A percentile compares a stretch with the other conserved stretches of the same genome.
These are phyloP conservation scores for Rhinatrema bivittatum DNA, from an alignment of 2,797 vertebrate species.

Conservation along the genomic window DNA sequence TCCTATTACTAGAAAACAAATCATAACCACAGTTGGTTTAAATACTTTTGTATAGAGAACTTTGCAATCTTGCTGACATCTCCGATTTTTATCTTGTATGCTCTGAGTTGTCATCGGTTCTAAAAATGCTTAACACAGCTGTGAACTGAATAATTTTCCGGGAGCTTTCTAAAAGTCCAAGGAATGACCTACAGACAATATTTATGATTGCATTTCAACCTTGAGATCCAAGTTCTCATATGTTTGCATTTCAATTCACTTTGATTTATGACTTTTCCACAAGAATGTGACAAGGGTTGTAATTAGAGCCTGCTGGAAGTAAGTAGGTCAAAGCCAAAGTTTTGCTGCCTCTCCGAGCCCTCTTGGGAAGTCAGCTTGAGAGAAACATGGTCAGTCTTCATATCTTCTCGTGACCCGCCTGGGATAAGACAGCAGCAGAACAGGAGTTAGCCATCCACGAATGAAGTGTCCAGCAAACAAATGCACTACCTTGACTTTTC, in stretches of 20 bases:
- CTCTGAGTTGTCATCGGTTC: too few relatives aligned
- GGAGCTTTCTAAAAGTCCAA: neutral
- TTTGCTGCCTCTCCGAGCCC: constrained; percentile 4
- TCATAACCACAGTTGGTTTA: too few relatives aligned
- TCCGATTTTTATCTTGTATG: too few relatives aligned
- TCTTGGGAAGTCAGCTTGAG: neutral
- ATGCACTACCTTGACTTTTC: constrained; percentile 12
- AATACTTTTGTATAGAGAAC: too few relatives aligned
- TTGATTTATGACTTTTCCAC: neutral
- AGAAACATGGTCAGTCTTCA: constrained; percentile 7
- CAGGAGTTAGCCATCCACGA: constrained; percentile 17
- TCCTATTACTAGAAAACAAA: too few relatives aligned
- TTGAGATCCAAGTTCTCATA: neutral
- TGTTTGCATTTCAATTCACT: neutral
- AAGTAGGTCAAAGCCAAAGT: neutral
- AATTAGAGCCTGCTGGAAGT: neutral
- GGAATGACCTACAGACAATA: neutral
- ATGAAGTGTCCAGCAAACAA: constrained; percentile 13
- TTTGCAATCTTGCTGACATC: too few relatives aligned
- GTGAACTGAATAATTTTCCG: neutral
- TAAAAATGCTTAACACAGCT: too few relatives aligned
- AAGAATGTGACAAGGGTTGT: neutral
- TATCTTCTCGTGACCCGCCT: neutral
- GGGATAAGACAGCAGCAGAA: constrained; percentile 8
- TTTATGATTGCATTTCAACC: neutral